Evolutionary conservation across 2,888 invertebrate genomes (phyloP), one percentile per base, ranked within the genome.

Genomic region (Marronus borbonicus): DNA sequence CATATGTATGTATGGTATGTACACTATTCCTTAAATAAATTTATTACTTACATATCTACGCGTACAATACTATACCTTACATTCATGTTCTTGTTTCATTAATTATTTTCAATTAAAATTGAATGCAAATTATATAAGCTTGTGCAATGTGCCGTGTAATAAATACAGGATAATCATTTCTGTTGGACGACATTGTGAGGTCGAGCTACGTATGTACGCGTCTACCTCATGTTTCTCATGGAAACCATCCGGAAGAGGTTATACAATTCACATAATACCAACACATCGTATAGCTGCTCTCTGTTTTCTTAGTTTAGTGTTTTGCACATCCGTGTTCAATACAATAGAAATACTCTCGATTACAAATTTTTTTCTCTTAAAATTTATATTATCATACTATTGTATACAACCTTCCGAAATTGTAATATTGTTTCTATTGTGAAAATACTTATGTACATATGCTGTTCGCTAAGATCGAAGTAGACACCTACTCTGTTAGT

Each of bases 241-340:
- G 72, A 60, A 74, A 60, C 60, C 44, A 44, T 74, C 72, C 72
- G 72, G 72, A 74, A 74, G 72, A 74, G 39, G 44, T 74, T 74
- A 74, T 20, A 74, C 72, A 74, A 74, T 74, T 62, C 72, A 74
- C 72, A 74, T 74, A 60, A 31, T 17, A 55, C 24, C 72, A 60
- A 49, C 49, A 60, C 60, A 60, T 72, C 58, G 60, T 28, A 62
- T 28, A 60, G 60, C 39, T 39, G 44, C 44, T 14, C 60, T 74
- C 24, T 60, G 24, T 74, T 60, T 62, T 58, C 60, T 74, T 62
- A 28, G n/a, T 60, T 49, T 17, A 49, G 10, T 72, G 60, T 74
- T 74, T 74, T 60, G 62, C 60, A 74, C 60, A 62, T 74, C 60
- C 72, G 72, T 60, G 20, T 39, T 44, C 20, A n/a, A 20, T 49